Conservation (phyloP, 2,113 vertebrate genomes). For the Hymenochirus boettgeri region DNA sequence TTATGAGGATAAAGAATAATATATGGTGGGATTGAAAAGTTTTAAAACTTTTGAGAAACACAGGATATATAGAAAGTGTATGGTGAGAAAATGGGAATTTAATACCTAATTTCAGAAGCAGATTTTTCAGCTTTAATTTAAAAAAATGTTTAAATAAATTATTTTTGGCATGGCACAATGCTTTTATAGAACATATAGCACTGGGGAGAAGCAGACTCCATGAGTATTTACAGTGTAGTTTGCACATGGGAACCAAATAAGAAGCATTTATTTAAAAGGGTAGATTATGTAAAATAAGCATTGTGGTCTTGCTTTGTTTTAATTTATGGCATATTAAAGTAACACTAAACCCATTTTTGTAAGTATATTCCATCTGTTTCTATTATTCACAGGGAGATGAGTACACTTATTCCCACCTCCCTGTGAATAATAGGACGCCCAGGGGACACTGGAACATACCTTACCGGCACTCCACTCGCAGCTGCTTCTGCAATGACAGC, state of each 20-base stretch:
- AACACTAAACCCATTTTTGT: too few species aligned
- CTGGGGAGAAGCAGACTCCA: not conserved
- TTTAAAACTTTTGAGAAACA: not conserved
- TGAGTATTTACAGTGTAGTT: not conserved
- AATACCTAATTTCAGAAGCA: not conserved
- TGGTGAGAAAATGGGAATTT: not conserved
- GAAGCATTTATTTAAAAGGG: conserved; percentile 1
- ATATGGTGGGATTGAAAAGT: not conserved
- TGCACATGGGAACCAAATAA: not conserved
- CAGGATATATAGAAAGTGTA: not conserved
- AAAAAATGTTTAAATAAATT: not conserved
- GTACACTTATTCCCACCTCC: too few species aligned
- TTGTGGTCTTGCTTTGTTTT: not conserved
- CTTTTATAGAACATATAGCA: not conserved
- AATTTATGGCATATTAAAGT: not conserved
- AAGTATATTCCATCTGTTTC: too few species aligned
- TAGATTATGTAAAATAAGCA: not conserved
- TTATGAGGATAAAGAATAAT: not conserved
- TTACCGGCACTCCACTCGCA: too few species aligned
- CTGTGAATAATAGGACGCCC: too few species aligned
- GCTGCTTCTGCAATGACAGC: too few species aligned
- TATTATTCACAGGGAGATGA: too few species aligned
- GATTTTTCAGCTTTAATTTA: not conserved
- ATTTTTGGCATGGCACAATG: not conserved
- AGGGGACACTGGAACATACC: too few species aligned